Evolutionary conservation across 1,140 invertebrate genomes (phyloP), one percentile per base, ranked within the genome.

Genomic region (Lepidurus apus): DNA sequence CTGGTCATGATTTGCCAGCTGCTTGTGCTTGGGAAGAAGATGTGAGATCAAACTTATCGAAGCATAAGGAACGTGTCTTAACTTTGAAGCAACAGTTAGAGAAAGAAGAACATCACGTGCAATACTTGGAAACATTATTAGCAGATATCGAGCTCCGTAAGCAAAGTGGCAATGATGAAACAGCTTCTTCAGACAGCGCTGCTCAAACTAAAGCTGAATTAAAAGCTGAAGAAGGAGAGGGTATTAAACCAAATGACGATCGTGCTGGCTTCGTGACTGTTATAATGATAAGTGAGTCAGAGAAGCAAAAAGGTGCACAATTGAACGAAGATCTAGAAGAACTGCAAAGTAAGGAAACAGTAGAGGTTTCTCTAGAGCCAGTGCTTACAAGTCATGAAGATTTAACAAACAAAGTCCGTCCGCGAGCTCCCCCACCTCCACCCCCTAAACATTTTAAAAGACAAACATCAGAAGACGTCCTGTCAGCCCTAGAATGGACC

Each of bases 11-110:
- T 81, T 88, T 95, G 81, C 94, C 94, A 82, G 91, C 92, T 84
- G 93, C 92, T 84, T 95, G 93, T 84, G 93, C 92, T 84, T 95
- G 93, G 93, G 93, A 94, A 84, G 93, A 94, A 85, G 93, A 95
- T 89, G 93, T 95, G 81, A 89, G 93, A 83, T 91, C 91, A 76
- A 95, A 95, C 87, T 88, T 96, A 80, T 89, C 91, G 81, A 94
- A 93, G 86, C 94, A 96, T 87, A 93, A 93, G 87, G 89, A 93
- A 83, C 82, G 87, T 84, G 92, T 95, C 76, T 86, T 87, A 75
- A 88, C 91, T 80, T 88, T 95, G 74, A 90, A 90, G 84, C 92
- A 94, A 83, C 93, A 95, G 85, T 86, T 95, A 43, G 92, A 95
- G 83, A 93, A 95, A 83, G 94, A 95, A 86, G 91, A 94, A 83